Evolutionary conservation across 1,140 invertebrate species (phyloP).

Genomic region (Littorina saxatilis): DNA sequence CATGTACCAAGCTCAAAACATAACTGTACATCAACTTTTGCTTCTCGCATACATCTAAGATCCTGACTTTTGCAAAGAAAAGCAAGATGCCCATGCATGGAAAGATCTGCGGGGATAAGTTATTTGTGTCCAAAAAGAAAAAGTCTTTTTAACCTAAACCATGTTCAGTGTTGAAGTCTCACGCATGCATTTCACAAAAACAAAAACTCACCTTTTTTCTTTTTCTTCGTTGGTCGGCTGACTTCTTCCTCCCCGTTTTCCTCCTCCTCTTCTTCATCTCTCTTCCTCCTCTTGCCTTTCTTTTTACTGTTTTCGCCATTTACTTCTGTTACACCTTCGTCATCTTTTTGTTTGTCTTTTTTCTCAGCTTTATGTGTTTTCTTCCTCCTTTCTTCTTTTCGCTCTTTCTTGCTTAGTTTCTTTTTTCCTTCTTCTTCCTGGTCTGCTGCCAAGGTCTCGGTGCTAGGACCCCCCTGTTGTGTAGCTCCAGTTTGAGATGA

Average conservation of each 20-base stretch:
- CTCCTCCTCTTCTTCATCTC: constrained; percentile 17
- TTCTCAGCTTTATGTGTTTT: constrained; percentile 43
- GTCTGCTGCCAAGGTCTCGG: constrained; percentile 27
- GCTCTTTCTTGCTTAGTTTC: constrained; percentile 38
- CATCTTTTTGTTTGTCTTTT: constrained; percentile 18
- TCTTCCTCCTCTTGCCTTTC: constrained; percentile 1
- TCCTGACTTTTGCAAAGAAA: too few relatives aligned
- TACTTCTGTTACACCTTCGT: neutral
- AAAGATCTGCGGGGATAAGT: too few relatives aligned
- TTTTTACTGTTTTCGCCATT: neutral
- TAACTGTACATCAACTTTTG: too few relatives aligned
- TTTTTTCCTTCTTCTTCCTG: constrained; percentile 31
- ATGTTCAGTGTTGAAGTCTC: too few relatives aligned
- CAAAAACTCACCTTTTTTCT: constrained; percentile 16
- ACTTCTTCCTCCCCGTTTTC: neutral
- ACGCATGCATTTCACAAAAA: neutral
- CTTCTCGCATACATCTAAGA: too few relatives aligned
- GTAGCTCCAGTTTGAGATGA: constrained; percentile 28
- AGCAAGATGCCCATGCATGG: too few relatives aligned
- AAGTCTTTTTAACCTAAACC: too few relatives aligned
- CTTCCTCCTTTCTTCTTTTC: constrained; percentile 50
- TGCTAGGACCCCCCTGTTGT: constrained; percentile 1
- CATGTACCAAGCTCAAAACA: too few relatives aligned
- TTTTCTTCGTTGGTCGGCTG: constrained; percentile 21
- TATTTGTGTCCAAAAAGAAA: too few relatives aligned